Percentiles rank a stretch among this genome's conserved stretches.
Evolutionary conservation across 2,888 invertebrate genomes (phyloP).

Genomic region (Oligia strigilis): DNA sequence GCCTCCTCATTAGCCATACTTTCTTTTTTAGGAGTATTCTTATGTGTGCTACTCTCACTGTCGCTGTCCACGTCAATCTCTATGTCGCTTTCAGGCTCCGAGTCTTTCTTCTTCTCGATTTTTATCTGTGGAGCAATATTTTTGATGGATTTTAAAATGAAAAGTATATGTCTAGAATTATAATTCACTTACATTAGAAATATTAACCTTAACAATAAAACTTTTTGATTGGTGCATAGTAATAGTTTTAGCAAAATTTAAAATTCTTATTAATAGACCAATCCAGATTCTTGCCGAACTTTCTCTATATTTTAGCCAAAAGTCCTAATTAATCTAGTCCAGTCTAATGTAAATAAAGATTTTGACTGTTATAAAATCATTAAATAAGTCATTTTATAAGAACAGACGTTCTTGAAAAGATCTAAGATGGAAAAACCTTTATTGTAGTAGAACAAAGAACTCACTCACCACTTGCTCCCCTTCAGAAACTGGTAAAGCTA

Average conservation of each 20-base stretch:
- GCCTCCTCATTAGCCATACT: conserved; percentile 68
- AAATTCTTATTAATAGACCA: not conserved
- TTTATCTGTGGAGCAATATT: conserved; percentile 79
- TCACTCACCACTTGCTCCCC: conserved; percentile 91
- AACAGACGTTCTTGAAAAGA: not conserved
- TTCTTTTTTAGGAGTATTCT: conserved; percentile 54
- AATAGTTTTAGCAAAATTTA: not conserved
- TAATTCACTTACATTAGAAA: no score
- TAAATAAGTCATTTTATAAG: not conserved
- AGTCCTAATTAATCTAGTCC: not conserved
- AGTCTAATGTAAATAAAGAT: not conserved
- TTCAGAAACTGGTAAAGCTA: conserved; percentile 89
- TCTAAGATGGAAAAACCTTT: not conserved
- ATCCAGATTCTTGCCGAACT: not conserved
- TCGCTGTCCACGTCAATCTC: conserved; percentile 91
- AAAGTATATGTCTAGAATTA: not conserved
- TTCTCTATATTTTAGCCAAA: not conserved
- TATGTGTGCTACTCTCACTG: conserved; percentile 72
- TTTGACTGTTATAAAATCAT: not conserved
- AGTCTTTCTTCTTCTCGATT: conserved; percentile 87
- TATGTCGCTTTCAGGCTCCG: conserved; percentile 89
- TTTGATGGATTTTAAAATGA: not conserved
- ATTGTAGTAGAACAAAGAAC: conserved; percentile 53
- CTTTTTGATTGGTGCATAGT: no score
- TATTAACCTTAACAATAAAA: no score